A percentile compares a stretch with the other conserved stretches of the same genome.
These are phyloP conservation scores for Sclerurus mexicanus DNA, from an alignment of 2,113 vertebrate genomes.

Conservation along the genomic window DNA sequence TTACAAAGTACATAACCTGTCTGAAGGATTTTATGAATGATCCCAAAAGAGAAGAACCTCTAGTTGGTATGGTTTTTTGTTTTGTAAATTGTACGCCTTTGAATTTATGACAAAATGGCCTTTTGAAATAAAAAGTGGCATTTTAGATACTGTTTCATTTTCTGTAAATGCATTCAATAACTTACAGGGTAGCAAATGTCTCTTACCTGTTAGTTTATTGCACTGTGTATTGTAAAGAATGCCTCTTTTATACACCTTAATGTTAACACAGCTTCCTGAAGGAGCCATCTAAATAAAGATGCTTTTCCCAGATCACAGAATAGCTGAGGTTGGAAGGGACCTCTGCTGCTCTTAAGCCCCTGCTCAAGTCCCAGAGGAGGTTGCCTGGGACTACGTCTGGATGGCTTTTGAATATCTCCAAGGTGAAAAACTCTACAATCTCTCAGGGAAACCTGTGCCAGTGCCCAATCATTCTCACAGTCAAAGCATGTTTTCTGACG, in stretches of 20 bases:
- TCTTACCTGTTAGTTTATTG: neutral
- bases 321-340: neutral
- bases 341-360: neutral
- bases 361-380: neutral
- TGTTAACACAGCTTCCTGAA: neutral
- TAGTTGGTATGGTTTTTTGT: slow-evolving; percentile 47
- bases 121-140: neutral
- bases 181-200: neutral
- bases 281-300: neutral
- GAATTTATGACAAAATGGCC: neutral
- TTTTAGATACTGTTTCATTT: neutral
- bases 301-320: neutral
- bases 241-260: neutral
- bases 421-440: rapidly evolving
- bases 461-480: neutral
- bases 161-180: neutral
- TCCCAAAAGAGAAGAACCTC: slow-evolving; percentile 60
- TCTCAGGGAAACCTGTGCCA: neutral
- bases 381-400: neutral
- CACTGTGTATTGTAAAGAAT: neutral
- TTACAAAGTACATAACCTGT: neutral
- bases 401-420: neutral
- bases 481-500: neutral
- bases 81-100: neutral
- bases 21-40: slow-evolving; percentile 62